Evolutionary conservation across 2,888 invertebrate species (phyloP).

Genomic region (Chalcosyrphus nemorum): DNA sequence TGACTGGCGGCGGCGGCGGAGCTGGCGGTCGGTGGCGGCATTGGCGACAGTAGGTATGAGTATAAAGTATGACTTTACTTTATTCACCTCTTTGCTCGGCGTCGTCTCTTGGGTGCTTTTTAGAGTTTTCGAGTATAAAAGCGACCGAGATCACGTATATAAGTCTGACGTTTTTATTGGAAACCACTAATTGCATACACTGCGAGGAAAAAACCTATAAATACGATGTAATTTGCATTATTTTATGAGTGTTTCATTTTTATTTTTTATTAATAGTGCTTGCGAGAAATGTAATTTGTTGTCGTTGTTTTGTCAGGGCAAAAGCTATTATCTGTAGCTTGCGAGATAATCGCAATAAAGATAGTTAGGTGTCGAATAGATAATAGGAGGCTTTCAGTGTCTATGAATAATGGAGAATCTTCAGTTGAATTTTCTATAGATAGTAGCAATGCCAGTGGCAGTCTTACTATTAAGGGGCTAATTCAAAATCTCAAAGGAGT

Average conservation of each 20-base stretch:
- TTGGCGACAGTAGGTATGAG: conserved; percentile 50
- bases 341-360: background rate
- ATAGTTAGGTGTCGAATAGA: background rate
- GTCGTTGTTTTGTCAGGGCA: background rate
- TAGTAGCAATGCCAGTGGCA: too few species aligned
- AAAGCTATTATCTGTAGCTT: background rate
- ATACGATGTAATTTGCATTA: conserved; percentile 31
- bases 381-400: too few species aligned
- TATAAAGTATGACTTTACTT: conserved; percentile 45
- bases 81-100: background rate
- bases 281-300: background rate
- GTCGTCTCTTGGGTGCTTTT: conserved; percentile 32
- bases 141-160: conserved; percentile 68
- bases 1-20: too few species aligned
- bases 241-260: background rate
- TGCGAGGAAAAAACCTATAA: conserved; percentile 25
- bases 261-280: background rate
- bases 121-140: conserved; percentile 41
- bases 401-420: too few species aligned
- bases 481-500: too few species aligned
- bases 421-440: too few species aligned
- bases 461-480: too few species aligned
- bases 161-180: conserved; percentile 64
- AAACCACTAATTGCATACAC: conserved; percentile 67
- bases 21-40: too few species aligned